Percentiles rank a stretch among this genome's conserved stretches.
Conservation (phyloP, 2,888 invertebrate species). For the Drosophila merina region DNA sequence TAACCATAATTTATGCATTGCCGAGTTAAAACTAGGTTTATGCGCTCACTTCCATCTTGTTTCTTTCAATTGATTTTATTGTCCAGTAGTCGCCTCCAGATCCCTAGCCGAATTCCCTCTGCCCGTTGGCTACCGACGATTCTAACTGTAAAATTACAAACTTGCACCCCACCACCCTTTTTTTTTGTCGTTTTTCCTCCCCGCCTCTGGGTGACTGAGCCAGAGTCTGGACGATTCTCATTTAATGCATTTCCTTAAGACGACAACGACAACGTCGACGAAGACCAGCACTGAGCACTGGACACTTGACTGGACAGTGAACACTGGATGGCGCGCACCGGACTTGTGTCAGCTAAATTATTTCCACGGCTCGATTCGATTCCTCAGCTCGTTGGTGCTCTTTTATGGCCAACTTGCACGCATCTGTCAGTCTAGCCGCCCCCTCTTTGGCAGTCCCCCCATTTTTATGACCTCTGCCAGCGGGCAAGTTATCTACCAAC, state of each 20-base stretch:
- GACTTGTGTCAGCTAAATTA: slow-evolving; percentile 69
- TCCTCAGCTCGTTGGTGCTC: slow-evolving; percentile 54
- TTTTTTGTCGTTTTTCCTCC: neutral
- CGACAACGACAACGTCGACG: slow-evolving; percentile 38
- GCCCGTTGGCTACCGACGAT: slow-evolving; percentile 26
- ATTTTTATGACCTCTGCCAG: slow-evolving; percentile 74
- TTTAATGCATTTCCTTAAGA: slow-evolving; percentile 76
- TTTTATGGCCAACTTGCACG: slow-evolving; percentile 78
- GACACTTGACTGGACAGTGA: slow-evolving; percentile 58
- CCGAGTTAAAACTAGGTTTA: neutral
- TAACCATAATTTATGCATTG: slow-evolving; percentile 15
- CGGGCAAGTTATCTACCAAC: slow-evolving; percentile 70
- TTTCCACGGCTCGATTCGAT: slow-evolving; percentile 55
- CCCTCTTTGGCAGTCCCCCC: slow-evolving; percentile 42
- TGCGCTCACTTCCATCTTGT: slow-evolving; percentile 3
- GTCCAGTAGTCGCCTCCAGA: slow-evolving; percentile 31
- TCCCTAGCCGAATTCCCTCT: slow-evolving; percentile 21
- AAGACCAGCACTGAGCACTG: slow-evolving; percentile 46
- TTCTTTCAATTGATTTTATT: slow-evolving; percentile 33
- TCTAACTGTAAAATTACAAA: slow-evolving; percentile 69
- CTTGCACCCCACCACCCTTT: slow-evolving; percentile 33
- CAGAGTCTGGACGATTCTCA: slow-evolving; percentile 48
- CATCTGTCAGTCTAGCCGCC: slow-evolving; percentile 64
- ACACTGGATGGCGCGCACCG: slow-evolving; percentile 44
- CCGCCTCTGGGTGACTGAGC: slow-evolving; percentile 7